Evolutionary conservation across 2,113 vertebrate species (phyloP), one percentile per base, ranked within the genome.

Genomic region (Chunga burmeisteri): DNA sequence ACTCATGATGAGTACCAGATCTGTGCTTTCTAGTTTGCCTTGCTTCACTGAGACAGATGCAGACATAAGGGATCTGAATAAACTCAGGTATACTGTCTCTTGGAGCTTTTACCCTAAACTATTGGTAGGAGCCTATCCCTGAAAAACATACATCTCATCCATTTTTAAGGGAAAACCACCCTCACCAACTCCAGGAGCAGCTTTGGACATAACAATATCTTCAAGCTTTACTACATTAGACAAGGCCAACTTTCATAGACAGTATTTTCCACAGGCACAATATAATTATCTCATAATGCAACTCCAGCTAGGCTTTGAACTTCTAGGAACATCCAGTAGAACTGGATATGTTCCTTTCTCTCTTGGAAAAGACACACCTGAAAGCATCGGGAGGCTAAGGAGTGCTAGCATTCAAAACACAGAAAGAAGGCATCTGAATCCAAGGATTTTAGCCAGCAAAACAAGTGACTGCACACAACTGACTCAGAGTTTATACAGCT

Each of bases 321-420:
- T 88, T 92, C 36, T 32, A 88, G 47, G 68, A 90, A 66, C 2
- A 38, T 19, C 74, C 87, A 95, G 70, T 4, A 85, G 74, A 93
- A 90, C 55, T 71, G 40, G 62, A 80, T 87, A 67, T 36, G 63
- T 66, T 88, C 58, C 36, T 79, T 79, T 17, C 36, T 63, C 19
- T 58, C 68, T 50, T 38, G 30, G 77, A 49, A 94, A 93, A 42
- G 32, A 67, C 71, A 92, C 18, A 77, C 7, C 32, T 70, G 68
- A 70, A 63, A 29, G 80, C 22, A 75, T 0, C 2, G 1, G 30
- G 52, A 82, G 29, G 70, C 29, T 55, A 82, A 78, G 27, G 59
- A 94, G 56, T 27, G 19, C 2, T 4, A 73, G 23, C 55, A 79
- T 27, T 58, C 22, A 68, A 53, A 88, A 75, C 84, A 10, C 10